These are phyloP conservation scores for Macropus fuliginosus DNA, from an alignment of 2,797 vertebrate genomes.

Conservation along the genomic window DNA sequence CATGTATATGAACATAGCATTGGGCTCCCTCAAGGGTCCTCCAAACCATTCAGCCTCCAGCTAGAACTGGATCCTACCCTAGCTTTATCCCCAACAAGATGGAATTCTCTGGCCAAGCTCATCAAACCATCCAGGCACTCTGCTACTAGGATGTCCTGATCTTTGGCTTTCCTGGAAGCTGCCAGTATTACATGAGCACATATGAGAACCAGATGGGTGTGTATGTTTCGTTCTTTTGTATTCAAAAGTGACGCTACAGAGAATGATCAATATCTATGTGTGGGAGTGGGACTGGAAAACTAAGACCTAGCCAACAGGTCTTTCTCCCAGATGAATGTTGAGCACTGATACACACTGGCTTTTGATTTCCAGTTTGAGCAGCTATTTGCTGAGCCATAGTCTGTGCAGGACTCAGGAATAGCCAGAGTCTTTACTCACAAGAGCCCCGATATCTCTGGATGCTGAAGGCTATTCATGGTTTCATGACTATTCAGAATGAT, in stretches of 20 bases:
- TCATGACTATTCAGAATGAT: background rate
- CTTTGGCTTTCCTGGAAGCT: background rate
- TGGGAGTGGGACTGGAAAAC: slow-evolving; percentile 36
- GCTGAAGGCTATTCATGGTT: background rate
- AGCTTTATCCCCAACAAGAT: background rate
- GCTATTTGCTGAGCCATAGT: background rate
- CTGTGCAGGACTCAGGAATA: slow-evolving; percentile 8
- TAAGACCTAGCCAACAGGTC: background rate
- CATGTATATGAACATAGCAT: background rate
- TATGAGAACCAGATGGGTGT: slow-evolving; percentile 12
- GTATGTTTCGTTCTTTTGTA: slow-evolving; percentile 45
- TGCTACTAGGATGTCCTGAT: background rate
- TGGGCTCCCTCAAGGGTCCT: background rate
- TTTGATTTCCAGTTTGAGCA: background rate
- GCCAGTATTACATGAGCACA: slow-evolving; percentile 44
- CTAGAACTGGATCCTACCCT: background rate
- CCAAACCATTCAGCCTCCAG: background rate
- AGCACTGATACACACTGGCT: background rate
- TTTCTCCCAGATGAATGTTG: slow-evolving; percentile 5
- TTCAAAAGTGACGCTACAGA: slow-evolving; percentile 35
- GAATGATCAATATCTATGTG: slow-evolving; percentile 5
- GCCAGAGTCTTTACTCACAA: background rate
- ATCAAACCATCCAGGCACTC: background rate
- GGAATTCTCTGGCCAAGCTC: background rate
- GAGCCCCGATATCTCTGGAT: background rate